Evolutionary conservation across 2,113 vertebrate species (phyloP).

Genomic region (Proteles cristata): DNA sequence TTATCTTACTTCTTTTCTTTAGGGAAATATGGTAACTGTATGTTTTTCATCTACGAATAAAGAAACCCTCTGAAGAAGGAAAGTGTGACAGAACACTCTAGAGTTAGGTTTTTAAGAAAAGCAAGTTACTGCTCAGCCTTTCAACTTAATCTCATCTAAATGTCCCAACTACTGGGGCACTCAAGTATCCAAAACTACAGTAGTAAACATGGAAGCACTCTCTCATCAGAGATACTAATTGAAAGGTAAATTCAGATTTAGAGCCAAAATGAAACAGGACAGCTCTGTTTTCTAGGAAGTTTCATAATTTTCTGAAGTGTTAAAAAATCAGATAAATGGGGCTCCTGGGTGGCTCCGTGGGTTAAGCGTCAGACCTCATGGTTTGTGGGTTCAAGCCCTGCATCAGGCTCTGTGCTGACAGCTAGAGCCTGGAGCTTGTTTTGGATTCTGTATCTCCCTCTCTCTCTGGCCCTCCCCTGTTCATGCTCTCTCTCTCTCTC

Average conservation of each 20-base stretch:
- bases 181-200: background rate
- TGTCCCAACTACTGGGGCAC: background rate
- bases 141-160: background rate
- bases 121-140: background rate
- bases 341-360: too few relatives aligned
- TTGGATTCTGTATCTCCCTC: too few relatives aligned
- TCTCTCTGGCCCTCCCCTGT: too few relatives aligned
- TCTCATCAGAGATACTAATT: background rate
- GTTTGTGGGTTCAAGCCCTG: too few relatives aligned
- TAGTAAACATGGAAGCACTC: background rate
- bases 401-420: too few relatives aligned
- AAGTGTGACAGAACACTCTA: background rate
- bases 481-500: too few relatives aligned
- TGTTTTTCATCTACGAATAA: constrained; percentile 1
- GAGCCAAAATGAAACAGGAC: background rate
- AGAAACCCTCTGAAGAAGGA: background rate
- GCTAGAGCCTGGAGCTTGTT: too few relatives aligned
- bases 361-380: too few relatives aligned
- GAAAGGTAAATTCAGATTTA: background rate
- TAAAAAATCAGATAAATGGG: background rate
- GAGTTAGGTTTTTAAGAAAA: background rate
- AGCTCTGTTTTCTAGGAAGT: background rate
- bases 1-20: background rate
- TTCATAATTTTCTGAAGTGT: background rate
- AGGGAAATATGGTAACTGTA: background rate